Conservation (phyloP, 2,888 invertebrate species). For the Ormia ochracea region DNA sequence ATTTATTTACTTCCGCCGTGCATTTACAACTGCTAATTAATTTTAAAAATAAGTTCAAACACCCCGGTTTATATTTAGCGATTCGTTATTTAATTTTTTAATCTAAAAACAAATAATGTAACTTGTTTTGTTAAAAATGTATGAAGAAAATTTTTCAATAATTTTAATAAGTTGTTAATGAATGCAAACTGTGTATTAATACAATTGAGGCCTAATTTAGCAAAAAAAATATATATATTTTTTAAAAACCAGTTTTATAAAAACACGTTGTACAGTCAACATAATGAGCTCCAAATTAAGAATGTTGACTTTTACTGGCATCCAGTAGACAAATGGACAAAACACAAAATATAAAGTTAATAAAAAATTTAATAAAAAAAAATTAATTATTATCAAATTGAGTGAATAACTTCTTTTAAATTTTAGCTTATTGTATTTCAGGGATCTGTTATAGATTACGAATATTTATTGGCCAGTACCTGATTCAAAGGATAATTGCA, state of each 20-base stretch:
- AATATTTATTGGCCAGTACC: too few species aligned
- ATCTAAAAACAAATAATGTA: neutral
- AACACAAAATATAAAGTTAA: too few species aligned
- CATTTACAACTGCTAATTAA: neutral
- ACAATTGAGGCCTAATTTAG: neutral
- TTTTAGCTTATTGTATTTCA: too few species aligned
- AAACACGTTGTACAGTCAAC: neutral
- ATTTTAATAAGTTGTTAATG: neutral
- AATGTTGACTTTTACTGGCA: too few species aligned
- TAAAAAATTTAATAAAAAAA: too few species aligned
- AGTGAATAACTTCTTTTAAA: too few species aligned
- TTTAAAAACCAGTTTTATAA: neutral
- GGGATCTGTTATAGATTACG: too few species aligned
- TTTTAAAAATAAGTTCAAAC: conserved; percentile 12
- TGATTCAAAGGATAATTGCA: too few species aligned
- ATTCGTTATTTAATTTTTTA: neutral
- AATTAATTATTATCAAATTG: too few species aligned
- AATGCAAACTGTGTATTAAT: neutral
- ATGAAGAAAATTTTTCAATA: neutral
- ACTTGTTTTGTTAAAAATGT: neutral
- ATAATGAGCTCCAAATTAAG: too few species aligned
- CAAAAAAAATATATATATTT: neutral
- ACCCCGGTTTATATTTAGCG: neutral
- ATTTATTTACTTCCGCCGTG: conserved; percentile 12
- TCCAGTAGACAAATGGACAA: too few species aligned